Conservation (phyloP, 2,113 vertebrate genomes). For the Scatophagus argus region DNA sequence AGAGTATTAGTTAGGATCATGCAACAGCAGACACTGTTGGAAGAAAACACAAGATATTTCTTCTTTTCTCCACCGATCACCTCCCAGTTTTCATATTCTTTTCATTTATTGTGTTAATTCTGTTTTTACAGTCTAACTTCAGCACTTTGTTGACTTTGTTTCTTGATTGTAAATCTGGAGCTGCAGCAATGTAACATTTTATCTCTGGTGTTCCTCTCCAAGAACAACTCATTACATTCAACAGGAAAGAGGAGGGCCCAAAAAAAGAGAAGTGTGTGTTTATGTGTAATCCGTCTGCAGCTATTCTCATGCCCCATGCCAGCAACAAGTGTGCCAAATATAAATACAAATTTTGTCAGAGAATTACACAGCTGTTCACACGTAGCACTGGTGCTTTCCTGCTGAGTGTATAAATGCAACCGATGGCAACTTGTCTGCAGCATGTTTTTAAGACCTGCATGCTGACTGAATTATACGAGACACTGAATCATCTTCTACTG, state of each 20-base stretch:
- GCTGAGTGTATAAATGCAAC: neutral
- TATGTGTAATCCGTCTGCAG: constrained; percentile 3
- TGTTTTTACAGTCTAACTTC: neutral
- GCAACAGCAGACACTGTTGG: neutral
- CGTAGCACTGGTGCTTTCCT: neutral
- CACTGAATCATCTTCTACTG: constrained; percentile 64
- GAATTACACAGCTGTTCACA: neutral
- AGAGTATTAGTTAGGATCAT: neutral
- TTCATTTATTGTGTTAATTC: neutral
- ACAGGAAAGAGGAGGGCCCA: neutral
- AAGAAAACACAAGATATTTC: neutral
- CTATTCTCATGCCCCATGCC: neutral
- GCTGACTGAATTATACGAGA: constrained; percentile 45
- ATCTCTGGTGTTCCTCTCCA: neutral
- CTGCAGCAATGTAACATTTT: neutral
- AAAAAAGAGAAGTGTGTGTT: constrained; percentile 8
- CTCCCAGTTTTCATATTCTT: no score
- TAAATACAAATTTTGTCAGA: neutral
- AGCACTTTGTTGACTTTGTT: neutral
- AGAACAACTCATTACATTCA: constrained; percentile 5
- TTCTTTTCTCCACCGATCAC: neutral
- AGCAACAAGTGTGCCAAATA: constrained; percentile 13
- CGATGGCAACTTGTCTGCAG: constrained; percentile 14
- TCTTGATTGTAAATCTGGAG: neutral
- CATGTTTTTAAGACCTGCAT: constrained; percentile 21